These are phyloP conservation scores for Ochropacha duplaris DNA, from an alignment of 2,888 invertebrate species.

Conservation along the genomic window DNA sequence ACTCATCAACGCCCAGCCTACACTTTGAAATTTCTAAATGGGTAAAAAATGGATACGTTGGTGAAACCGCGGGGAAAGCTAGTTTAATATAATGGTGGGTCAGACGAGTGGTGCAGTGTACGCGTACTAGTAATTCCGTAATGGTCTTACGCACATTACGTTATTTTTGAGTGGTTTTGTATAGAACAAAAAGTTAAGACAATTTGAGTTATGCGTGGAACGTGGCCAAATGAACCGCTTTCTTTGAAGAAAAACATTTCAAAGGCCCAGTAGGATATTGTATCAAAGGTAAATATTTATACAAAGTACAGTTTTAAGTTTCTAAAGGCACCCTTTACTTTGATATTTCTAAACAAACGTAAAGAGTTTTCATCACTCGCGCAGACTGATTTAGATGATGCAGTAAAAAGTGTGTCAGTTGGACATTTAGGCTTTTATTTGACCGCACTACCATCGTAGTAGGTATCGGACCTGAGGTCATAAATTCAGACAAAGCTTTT, in stretches of 20 bases:
- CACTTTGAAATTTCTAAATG: too few species aligned
- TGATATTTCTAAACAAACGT: not conserved
- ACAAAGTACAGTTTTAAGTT: not conserved
- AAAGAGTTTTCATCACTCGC: too few species aligned
- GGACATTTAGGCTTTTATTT: too few species aligned
- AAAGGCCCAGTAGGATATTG: constrained; percentile 11
- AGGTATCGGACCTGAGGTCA: too few species aligned
- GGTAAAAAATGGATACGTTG: too few species aligned
- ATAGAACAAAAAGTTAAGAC: constrained; percentile 51
- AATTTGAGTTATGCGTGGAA: constrained; percentile 58
- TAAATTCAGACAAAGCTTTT: not conserved
- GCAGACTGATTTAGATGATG: too few species aligned
- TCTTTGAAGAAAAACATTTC: constrained; percentile 13
- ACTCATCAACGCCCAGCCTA: too few species aligned
- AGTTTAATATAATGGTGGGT: too few species aligned
- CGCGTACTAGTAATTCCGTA: constrained; percentile 37
- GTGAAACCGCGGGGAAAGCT: too few species aligned
- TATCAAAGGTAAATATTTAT: not conserved
- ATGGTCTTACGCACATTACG: constrained; percentile 66
- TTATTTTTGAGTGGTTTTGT: constrained; percentile 62
- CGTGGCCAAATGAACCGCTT: constrained; percentile 20
- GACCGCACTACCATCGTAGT: too few species aligned
- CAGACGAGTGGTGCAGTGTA: constrained; percentile 27
- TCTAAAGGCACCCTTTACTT: constrained; percentile 14
- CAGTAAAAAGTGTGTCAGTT: too few species aligned